These are phyloP conservation scores for Rhynchotus rufescens DNA, from an alignment of 2,797 vertebrate species.

Conservation along the genomic window DNA sequence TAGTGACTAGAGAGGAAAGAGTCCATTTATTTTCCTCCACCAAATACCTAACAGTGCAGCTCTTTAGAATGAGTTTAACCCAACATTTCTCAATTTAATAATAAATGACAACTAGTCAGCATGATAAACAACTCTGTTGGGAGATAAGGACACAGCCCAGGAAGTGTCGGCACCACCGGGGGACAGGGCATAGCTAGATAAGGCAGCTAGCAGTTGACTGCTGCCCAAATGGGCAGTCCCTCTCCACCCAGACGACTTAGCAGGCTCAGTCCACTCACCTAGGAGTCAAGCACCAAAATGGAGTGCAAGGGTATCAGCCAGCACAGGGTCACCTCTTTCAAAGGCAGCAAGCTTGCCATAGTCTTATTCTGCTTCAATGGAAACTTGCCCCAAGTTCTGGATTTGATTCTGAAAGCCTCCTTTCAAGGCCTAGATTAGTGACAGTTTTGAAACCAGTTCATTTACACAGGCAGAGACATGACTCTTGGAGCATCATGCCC, in stretches of 20 bases:
- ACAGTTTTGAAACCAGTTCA: not conserved
- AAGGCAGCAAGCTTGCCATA: not conserved
- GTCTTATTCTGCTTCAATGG: not conserved
- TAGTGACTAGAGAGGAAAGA: not conserved
- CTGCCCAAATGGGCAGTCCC: conserved; percentile 1
- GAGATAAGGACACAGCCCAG: not conserved
- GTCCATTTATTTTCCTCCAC: not conserved
- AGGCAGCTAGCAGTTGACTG: not conserved
- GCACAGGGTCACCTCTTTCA: not conserved
- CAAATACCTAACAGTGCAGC: not conserved
- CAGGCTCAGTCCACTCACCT: not conserved
- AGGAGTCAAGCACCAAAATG: not conserved
- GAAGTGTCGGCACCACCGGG: not conserved
- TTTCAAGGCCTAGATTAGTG: no score
- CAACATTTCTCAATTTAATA: not conserved
- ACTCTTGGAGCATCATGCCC: not conserved
- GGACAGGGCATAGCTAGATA: not conserved
- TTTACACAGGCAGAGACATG: not conserved
- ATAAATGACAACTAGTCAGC: not conserved
- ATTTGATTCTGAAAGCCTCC: not conserved
- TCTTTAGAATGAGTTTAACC: not conserved
- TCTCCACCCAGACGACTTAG: not conserved
- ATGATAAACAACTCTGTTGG: not conserved
- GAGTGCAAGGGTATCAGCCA: not conserved
- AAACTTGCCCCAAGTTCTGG: not conserved